phyloP scores from a whole-genome alignment of 2,888 invertebrate genomes.

The Drosophila algonquin region DNA sequence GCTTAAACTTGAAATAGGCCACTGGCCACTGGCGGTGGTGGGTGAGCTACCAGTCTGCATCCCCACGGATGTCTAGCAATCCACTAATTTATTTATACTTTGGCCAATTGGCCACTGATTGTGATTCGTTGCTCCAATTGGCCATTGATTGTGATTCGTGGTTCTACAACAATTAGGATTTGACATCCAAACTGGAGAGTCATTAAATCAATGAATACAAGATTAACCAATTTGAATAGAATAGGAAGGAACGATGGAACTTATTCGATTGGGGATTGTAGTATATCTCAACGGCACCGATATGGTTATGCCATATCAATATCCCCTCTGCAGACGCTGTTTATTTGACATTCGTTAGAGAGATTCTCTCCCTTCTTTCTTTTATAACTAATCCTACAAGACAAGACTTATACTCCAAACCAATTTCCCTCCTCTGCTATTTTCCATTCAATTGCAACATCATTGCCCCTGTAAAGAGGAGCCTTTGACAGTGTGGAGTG shows the following conservation, averaged over 20 bases:
- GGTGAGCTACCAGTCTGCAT: background rate
- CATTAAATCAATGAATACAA: background rate
- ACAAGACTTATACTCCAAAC: background rate
- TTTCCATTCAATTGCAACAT: background rate
- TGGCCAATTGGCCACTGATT: background rate
- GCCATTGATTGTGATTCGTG: background rate
- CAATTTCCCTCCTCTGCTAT: background rate
- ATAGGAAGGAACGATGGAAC: background rate
- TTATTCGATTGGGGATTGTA: too few relatives aligned
- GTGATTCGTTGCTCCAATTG: background rate
- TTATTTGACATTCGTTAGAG: too few relatives aligned
- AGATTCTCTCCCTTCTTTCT: too few relatives aligned
- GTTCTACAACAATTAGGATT: background rate
- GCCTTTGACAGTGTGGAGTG: background rate
- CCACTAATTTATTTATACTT: background rate
- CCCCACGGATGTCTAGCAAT: background rate
- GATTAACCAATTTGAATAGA: background rate
- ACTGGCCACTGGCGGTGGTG: conserved; percentile 2
- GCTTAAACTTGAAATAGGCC: conserved; percentile 34
- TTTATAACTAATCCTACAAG: background rate
- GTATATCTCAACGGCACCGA: too few relatives aligned
- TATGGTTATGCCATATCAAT: too few relatives aligned
- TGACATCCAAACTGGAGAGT: background rate
- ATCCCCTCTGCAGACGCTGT: too few relatives aligned
- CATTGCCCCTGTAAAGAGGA: background rate